Evolutionary conservation across 2,113 vertebrate genomes (phyloP), one percentile per base, ranked within the genome.

Genomic region (Petromus typicus): DNA sequence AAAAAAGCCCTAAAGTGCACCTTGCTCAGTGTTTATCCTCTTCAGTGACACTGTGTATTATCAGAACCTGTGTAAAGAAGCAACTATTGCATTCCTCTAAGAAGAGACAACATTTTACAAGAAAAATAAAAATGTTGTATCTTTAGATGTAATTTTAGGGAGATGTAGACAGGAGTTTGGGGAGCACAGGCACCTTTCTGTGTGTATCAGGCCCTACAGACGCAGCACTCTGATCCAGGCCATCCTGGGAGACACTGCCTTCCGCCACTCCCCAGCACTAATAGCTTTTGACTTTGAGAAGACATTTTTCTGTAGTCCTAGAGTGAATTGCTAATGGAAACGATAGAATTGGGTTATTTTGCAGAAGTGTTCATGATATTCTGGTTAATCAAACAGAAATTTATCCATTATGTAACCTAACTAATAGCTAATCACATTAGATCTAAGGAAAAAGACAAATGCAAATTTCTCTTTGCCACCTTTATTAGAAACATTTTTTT

Each of bases 351-450:
- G 25, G 51, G 32, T 76, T 76, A 37, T 37, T 90, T 95, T 85
- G 17, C 13, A 85, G 95, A 81, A 2, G 27, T 71, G 92, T 90
- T 82, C 20, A 86, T 66, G 30, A 23, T 54, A 13, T 90, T 90
- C 34, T 0, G 10, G 30, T 94, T 85, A 88, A 88, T 85, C 92
- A 73, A 69, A 66, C 32, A 56, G 2, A 95, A 90, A 66, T 25
- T 64, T 82, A 23, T 63, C 59, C 2, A 9, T 84, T 81, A 71
- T 54, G 3, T 75, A 94, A 90, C 76, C 90, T 86, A 78, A 54
- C 25, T 37, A 91, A 37, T 30, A 64, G 20, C 4, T 6, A 7
- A 94, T 63, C n/a, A 66, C 76, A n/a, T 45, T 17, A 10, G 3
- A 25, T 76, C 11, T 64, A 64, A 84, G 64, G 48, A 59, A 11